Evolutionary conservation across 2,797 vertebrate species (phyloP).

Genomic region (Tragelaphus eurycerus): DNA sequence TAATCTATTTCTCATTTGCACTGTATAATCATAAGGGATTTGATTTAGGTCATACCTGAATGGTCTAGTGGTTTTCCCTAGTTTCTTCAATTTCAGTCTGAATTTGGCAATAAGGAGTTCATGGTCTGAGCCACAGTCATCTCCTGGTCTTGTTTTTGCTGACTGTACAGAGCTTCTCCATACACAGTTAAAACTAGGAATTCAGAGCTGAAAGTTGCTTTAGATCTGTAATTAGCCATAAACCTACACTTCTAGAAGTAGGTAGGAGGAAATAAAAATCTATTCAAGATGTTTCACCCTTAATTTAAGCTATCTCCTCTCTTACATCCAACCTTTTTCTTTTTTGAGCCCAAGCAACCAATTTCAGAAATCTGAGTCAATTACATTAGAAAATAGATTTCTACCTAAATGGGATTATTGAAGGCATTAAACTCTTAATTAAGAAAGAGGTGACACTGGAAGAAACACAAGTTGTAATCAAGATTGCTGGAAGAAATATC

Average conservation of each 20-base stretch:
- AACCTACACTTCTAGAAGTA: background rate
- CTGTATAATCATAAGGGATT: no score
- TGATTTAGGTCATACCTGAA: no score
- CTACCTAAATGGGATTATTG: background rate
- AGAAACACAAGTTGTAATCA: no score
- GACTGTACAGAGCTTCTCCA: background rate
- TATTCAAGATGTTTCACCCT: background rate
- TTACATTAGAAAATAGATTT: constrained; percentile 17
- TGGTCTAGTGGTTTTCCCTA: no score
- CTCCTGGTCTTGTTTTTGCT: no score
- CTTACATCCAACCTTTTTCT: background rate
- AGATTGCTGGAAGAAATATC: no score
- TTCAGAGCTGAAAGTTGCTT: background rate
- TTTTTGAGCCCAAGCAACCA: background rate
- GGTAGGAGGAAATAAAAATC: background rate
- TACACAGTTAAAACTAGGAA: background rate
- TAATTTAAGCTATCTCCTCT: background rate
- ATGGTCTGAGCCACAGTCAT: no score
- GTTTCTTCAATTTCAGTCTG: no score
- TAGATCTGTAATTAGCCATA: background rate
- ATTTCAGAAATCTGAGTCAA: constrained; percentile 43
- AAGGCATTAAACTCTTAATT: background rate
- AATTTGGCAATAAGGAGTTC: no score
- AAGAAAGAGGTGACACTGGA: background rate
- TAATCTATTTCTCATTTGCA: no score